Evolutionary conservation across 2,797 vertebrate species (phyloP), one percentile per base, ranked within the genome.

Genomic region (Gorsachius magnificus): DNA sequence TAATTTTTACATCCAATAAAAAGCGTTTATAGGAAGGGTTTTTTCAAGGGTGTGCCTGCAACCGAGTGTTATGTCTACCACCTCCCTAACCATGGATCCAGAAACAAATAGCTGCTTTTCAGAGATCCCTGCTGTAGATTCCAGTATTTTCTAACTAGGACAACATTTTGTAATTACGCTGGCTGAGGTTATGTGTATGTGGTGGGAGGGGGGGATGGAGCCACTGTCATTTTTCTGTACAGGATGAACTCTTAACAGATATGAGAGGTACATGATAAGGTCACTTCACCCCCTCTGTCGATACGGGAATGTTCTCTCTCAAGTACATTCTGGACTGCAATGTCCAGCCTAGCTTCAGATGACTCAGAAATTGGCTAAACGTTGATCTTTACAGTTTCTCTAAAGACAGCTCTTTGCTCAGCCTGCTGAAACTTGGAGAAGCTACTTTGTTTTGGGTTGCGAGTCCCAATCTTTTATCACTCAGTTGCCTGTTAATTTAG

Each of bases 11-110:
- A 53, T 89, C 70, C 91, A 91, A 74, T 87, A 87, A 80, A 89
- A 88, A 50, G 50, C 41, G 60, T 89, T 95, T 85, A 54, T 87
- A 80, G 81, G 71, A 77, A 84, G 77, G 45, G 45, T 22, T 77
- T 89, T 94, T 76, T 46, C 48, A 57, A 94, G 95, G 96, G 93
- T 46, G 90, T 96, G 93, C 76, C 94, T 94, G 83, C 77, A 75
- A 22, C 20, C 64, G 25, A 86, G 83, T n/a, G 85, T 89, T 81
- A 56, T 3, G 48, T 76, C 88, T 95, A 88, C 93, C 71, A 26
- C 95, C 87, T 95, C 96, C 96, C 90, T 89, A 21, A 16, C 22
- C 88, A 57, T 0, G 0, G 54, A 7, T 8, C 41, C 70, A 81
- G 87, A 56, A 65, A 91, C 82, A 93, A 75, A 75, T 2, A 22